Evolutionary conservation across 1,140 invertebrate genomes (phyloP).

Genomic region (Pteromalus puparum): DNA sequence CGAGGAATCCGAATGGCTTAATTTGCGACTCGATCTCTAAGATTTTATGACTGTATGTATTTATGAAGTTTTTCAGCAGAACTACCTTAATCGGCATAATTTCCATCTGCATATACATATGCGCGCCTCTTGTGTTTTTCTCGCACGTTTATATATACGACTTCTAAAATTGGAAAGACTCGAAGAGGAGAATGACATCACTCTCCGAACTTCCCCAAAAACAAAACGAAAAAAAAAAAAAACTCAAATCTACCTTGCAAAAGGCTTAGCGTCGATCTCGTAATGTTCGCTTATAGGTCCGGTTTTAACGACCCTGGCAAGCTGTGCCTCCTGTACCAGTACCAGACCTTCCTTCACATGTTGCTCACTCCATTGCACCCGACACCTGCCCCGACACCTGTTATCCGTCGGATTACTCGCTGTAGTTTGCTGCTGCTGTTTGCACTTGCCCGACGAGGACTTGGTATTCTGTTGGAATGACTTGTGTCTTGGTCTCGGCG

Average conservation of each 20-base stretch:
- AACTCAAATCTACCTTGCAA: slow-evolving; percentile 65
- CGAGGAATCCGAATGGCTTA: neutral
- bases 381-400: slow-evolving; percentile 68
- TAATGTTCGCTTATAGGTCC: slow-evolving; percentile 72
- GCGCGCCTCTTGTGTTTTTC: too few relatives aligned
- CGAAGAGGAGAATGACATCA: too few relatives aligned
- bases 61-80: neutral
- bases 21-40: neutral
- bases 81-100: neutral
- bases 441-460: slow-evolving; percentile 23
- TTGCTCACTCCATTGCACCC: slow-evolving; percentile 73
- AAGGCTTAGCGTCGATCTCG: slow-evolving; percentile 72
- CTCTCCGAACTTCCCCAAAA: too few relatives aligned
- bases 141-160: too few relatives aligned
- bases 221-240: neutral
- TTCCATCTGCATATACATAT: neutral
- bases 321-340: slow-evolving; percentile 70
- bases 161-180: too few relatives aligned
- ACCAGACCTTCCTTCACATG: slow-evolving; percentile 74
- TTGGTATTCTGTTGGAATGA: slow-evolving; percentile 42
- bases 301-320: slow-evolving; percentile 72
- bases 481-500: slow-evolving; percentile 54
- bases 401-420: neutral
- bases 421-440: neutral
- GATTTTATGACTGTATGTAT: neutral